A percentile compares a stretch with the other conserved stretches of the same genome.
Conservation (phyloP, 1,140 invertebrate species). For the Armadillidium nasatum region DNA sequence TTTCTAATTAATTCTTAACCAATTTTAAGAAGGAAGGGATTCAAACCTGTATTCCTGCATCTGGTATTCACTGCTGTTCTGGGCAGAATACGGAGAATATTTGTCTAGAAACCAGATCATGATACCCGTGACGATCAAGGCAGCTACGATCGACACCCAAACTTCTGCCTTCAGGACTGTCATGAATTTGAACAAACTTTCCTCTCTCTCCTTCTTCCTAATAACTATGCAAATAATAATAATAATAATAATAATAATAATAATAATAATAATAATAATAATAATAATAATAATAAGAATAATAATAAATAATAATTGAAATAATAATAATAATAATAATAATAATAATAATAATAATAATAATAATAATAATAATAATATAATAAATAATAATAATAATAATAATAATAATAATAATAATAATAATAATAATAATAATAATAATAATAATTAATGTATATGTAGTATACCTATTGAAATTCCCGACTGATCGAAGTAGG, state of each 20-base stretch:
- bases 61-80: slow-evolving; percentile 74
- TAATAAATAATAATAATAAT: not conserved
- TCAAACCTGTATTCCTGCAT: slow-evolving; percentile 71
- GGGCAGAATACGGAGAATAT: slow-evolving; percentile 80
- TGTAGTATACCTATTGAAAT: slow-evolving; percentile 70
- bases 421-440: slow-evolving; percentile 21
- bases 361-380: not conserved
- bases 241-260: no score
- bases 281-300: slow-evolving; percentile 9
- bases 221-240: slow-evolving; percentile 59
- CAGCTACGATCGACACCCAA: slow-evolving; percentile 80
- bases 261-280: slow-evolving; percentile 27
- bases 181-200: slow-evolving; percentile 88
- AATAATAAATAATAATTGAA: slow-evolving; percentile 14
- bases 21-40: no score
- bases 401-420: slow-evolving; percentile 17
- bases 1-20: no score
- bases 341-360: slow-evolving; percentile 21
- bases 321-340: slow-evolving; percentile 17
- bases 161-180: slow-evolving; percentile 79
- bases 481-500: slow-evolving; percentile 83
- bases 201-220: slow-evolving; percentile 71
- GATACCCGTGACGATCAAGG: slow-evolving; percentile 71
- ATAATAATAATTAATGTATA: slow-evolving; percentile 42
- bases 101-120: slow-evolving; percentile 84